A percentile compares a stretch with the other conserved stretches of the same genome.
Evolutionary conservation across 2,797 vertebrate species (phyloP).

Genomic region (Sparus aurata): DNA sequence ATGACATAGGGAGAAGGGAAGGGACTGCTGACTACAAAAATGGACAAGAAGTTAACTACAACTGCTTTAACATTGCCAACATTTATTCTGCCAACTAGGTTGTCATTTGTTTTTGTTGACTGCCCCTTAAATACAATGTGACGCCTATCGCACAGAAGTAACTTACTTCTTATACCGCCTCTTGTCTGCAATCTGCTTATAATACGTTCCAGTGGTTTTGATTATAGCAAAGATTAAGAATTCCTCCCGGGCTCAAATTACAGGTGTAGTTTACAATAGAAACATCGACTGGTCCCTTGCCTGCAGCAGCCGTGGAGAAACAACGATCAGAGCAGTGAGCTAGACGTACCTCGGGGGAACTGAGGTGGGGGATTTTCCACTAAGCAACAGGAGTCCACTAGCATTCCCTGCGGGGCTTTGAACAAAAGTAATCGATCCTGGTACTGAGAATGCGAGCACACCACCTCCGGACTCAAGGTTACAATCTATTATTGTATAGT

Average conservation of each 20-base stretch:
- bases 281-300: conserved; percentile 20
- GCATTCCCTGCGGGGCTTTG: conserved; percentile 43
- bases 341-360: conserved; percentile 40
- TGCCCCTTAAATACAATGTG: neutral
- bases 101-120: neutral
- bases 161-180: neutral
- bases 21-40: too few species aligned
- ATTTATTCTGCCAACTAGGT: too few species aligned
- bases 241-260: conserved; percentile 4
- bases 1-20: too few species aligned
- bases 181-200: neutral
- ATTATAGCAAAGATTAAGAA: neutral
- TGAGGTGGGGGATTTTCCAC: conserved; percentile 54
- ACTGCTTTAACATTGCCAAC: too few species aligned
- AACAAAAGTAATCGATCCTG: conserved; percentile 48
- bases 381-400: conserved; percentile 59
- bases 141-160: neutral
- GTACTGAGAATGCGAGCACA: conserved; percentile 28
- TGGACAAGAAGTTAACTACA: too few species aligned
- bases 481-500: conserved; percentile 18
- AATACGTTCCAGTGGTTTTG: conserved; percentile 14
- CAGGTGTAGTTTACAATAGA: conserved; percentile 24
- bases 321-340: conserved; percentile 42
- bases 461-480: conserved; percentile 41
- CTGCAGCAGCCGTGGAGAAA: conserved; percentile 37